These are phyloP conservation scores for Callorhinus ursinus DNA, from an alignment of 2,113 vertebrate genomes.

Conservation along the genomic window DNA sequence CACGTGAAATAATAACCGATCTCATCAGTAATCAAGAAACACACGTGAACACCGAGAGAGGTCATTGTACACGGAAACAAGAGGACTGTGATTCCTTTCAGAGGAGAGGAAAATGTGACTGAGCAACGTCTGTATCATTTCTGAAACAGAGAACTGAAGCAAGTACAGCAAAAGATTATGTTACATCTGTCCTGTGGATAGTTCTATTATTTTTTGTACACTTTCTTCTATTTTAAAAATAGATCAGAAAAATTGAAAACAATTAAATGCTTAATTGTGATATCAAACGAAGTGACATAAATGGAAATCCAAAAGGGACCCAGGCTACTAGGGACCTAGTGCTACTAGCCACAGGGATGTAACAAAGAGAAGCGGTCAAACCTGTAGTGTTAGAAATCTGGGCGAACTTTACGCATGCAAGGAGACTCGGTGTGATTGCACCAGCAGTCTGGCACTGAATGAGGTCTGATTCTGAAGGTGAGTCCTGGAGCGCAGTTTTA, in stretches of 20 bases:
- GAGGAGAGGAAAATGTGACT: background rate
- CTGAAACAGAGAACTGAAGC: background rate
- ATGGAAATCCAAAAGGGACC: background rate
- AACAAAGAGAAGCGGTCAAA: background rate
- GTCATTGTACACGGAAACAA: background rate
- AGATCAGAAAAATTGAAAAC: background rate
- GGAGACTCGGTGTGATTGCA: background rate
- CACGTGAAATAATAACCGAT: background rate
- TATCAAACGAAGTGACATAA: background rate
- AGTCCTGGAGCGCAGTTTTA: background rate
- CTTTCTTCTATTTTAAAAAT: background rate
- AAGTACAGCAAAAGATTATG: background rate
- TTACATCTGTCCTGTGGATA: background rate
- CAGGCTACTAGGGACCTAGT: too few relatives aligned
- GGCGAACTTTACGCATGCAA: background rate
- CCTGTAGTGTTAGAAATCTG: background rate
- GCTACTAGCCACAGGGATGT: background rate
- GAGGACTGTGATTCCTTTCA: background rate
- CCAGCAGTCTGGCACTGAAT: background rate
- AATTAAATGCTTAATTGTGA: background rate
- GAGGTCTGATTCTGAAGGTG: background rate
- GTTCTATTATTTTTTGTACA: background rate
- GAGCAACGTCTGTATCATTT: background rate
- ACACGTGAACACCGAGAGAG: background rate
- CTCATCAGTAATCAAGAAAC: background rate